These are phyloP conservation scores for Sarcophilus harrisii DNA, from an alignment of 2,797 vertebrate species.

Conservation along the genomic window DNA sequence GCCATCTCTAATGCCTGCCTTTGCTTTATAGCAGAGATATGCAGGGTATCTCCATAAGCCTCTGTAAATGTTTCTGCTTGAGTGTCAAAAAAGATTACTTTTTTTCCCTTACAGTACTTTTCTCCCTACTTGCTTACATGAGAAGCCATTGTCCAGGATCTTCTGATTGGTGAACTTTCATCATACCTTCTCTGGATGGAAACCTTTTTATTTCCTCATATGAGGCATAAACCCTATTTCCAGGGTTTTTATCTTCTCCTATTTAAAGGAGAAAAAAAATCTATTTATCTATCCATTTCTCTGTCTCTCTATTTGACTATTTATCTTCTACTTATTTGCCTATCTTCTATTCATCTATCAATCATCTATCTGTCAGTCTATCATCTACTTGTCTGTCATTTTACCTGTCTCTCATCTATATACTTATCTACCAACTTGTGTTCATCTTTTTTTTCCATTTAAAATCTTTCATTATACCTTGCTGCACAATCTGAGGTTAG, in stretches of 20 bases:
- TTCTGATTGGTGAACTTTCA: not conserved
- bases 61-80: not conserved
- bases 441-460: constrained; percentile 38
- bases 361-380: no score
- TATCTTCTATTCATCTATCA: no score
- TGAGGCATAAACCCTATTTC: not conserved
- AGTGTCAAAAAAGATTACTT: not conserved
- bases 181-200: not conserved
- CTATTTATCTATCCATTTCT: not conserved
- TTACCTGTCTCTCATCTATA: no score
- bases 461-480: constrained; percentile 84
- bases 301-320: not conserved
- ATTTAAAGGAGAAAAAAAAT: not conserved
- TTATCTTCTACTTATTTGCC: no score
- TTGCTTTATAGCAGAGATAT: not conserved
- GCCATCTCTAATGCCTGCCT: not conserved
- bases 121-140: constrained; percentile 10
- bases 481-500: constrained; percentile 89
- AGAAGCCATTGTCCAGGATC: constrained; percentile 25
- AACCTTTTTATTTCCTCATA: not conserved
- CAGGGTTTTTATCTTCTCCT: not conserved
- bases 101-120: no score
- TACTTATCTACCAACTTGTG: not conserved
- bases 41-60: not conserved
- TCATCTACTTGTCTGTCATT: no score